These are phyloP conservation scores for Drosophila lacertosa DNA, from an alignment of 1,140 invertebrate genomes.

Conservation along the genomic window DNA sequence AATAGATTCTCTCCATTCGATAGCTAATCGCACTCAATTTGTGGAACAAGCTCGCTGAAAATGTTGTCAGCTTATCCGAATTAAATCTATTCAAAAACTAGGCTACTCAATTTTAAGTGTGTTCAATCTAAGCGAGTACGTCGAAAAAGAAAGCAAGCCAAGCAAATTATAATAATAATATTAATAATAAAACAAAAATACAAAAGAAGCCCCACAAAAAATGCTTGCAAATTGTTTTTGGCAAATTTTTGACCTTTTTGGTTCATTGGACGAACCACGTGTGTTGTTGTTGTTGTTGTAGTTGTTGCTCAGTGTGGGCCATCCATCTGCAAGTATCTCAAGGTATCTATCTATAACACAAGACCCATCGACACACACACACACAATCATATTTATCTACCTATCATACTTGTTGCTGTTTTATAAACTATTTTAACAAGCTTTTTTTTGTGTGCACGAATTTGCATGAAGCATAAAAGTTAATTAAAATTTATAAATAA, in stretches of 20 bases:
- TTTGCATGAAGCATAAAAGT: slow-evolving; percentile 58
- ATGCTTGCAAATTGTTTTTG: slow-evolving; percentile 51
- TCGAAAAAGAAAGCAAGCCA: slow-evolving; percentile 45
- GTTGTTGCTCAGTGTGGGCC: slow-evolving; percentile 27
- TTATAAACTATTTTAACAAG: slow-evolving; percentile 56
- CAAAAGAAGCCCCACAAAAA: slow-evolving; percentile 19
- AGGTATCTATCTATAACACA: slow-evolving; percentile 39
- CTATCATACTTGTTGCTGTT: slow-evolving; percentile 71
- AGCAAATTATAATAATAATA: slow-evolving; percentile 4
- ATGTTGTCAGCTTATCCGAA: slow-evolving; percentile 7
- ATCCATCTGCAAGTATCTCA: slow-evolving; percentile 45
- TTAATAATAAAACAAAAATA: slow-evolving; percentile 23
- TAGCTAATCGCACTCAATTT: slow-evolving; percentile 17
- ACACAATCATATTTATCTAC: no score
- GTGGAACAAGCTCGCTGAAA: slow-evolving; percentile 6
- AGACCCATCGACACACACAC: slow-evolving; percentile 35
- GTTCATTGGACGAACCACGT: slow-evolving; percentile 63
- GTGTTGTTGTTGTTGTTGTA: slow-evolving; percentile 12
- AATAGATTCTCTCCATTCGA: not conserved
- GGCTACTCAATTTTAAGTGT: slow-evolving; percentile 29
- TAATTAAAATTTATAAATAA: slow-evolving; percentile 73
- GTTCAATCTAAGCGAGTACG: slow-evolving; percentile 52
- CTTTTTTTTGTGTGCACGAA: slow-evolving; percentile 20
- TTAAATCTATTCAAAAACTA: not conserved
- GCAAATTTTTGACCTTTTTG: slow-evolving; percentile 70